Percentiles rank a stretch among this genome's conserved stretches.
Conservation (phyloP, 1,140 invertebrate species). For the Anastatus disparis region DNA sequence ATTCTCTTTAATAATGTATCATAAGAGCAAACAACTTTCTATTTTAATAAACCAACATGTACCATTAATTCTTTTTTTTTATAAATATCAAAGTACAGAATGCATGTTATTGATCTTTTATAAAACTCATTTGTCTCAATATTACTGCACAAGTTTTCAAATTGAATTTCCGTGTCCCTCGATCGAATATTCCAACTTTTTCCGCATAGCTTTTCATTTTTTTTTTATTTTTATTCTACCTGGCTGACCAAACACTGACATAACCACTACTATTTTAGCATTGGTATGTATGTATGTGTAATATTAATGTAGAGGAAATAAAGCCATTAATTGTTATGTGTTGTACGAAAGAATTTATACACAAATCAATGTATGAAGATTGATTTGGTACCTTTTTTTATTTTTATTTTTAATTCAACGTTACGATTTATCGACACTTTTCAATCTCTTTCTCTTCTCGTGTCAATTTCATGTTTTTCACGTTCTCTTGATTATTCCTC, state of each 20-base stretch:
- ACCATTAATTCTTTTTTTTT: too few relatives aligned
- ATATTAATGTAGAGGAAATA: too few relatives aligned
- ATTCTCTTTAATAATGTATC: too few relatives aligned
- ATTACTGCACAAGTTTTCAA: conserved; percentile 30
- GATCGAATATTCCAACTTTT: conserved; percentile 37
- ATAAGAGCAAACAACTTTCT: too few relatives aligned
- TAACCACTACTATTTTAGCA: conserved; percentile 24
- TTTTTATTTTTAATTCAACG: conserved; percentile 13
- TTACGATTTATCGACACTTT: conserved; percentile 27
- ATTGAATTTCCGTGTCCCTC: conserved; percentile 29
- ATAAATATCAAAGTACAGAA: too few relatives aligned
- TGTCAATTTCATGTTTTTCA: conserved; percentile 2
- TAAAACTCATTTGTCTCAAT: conserved; percentile 32
- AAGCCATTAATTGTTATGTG: conserved; percentile 27
- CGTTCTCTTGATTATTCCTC: background rate
- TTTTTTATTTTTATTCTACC: too few relatives aligned
- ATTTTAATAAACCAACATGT: too few relatives aligned
- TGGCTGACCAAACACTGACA: conserved; percentile 27
- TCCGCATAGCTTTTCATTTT: conserved; percentile 2
- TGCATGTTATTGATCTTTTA: too few relatives aligned
- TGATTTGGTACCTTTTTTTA: background rate
- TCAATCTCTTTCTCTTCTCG: conserved; percentile 22
- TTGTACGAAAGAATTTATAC: conserved; percentile 14
- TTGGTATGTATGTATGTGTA: too few relatives aligned
- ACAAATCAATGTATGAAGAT: conserved; percentile 14